Conservation (phyloP, 2,888 invertebrate species). For the Drosophila anomalata region DNA sequence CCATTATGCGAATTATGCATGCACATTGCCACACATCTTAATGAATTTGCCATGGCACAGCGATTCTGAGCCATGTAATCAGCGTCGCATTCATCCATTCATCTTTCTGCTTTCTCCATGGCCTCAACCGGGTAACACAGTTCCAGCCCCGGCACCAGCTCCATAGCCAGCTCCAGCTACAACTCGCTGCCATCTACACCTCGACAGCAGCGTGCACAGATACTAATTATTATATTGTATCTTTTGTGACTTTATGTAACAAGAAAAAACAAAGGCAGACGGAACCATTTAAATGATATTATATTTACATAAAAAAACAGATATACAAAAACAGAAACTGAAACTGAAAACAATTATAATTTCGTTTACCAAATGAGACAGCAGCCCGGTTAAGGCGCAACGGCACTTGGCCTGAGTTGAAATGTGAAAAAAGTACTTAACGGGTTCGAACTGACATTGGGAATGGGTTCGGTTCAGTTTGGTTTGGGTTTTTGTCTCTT, state of each 20-base stretch:
- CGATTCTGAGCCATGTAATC: constrained; percentile 55
- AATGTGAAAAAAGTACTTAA: constrained; percentile 38
- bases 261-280: constrained; percentile 29
- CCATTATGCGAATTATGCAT: constrained; percentile 33
- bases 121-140: constrained; percentile 31
- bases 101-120: constrained; percentile 66
- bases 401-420: constrained; percentile 37
- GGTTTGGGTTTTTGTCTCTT: constrained; percentile 13
- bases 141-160: constrained; percentile 25
- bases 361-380: constrained; percentile 60
- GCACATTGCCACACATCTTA: constrained; percentile 38
- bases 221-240: constrained; percentile 76
- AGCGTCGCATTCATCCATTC: constrained; percentile 36
- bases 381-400: constrained; percentile 18
- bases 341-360: constrained; percentile 61
- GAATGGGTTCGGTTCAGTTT: constrained; percentile 30
- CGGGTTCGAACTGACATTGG: constrained; percentile 44
- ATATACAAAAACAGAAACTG: constrained; percentile 23
- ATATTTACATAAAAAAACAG: constrained; percentile 71
- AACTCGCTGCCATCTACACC: constrained; percentile 66
- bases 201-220: constrained; percentile 53
- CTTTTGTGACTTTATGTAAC: constrained; percentile 69
- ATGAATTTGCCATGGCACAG: constrained; percentile 51
- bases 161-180: constrained; percentile 40
- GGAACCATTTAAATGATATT: constrained; percentile 69